Evolutionary conservation across 2,113 vertebrate species (phyloP).

Genomic region (Rhynchomys soricoides): DNA sequence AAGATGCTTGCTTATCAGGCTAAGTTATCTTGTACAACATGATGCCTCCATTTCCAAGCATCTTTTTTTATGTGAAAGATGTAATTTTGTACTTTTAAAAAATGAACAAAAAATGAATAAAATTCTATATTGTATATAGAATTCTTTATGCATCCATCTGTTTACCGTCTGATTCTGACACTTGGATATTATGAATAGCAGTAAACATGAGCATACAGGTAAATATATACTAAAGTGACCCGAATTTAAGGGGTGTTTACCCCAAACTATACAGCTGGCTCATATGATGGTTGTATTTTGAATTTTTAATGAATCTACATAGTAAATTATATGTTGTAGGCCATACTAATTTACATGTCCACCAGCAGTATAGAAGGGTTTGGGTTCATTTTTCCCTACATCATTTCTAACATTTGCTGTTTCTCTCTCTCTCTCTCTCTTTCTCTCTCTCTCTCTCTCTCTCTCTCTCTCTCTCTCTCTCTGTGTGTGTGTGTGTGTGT

Average conservation of each 20-base stretch:
- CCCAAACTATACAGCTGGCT: not conserved
- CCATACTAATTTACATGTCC: not conserved
- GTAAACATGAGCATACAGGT: not conserved
- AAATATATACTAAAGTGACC: not conserved
- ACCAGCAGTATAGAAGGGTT: not conserved
- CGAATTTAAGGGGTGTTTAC: not conserved
- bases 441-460: too few species aligned
- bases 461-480: too few species aligned
- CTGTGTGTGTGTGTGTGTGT: too few species aligned
- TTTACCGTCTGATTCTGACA: not conserved
- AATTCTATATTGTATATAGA: not conserved
- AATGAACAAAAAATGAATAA: not conserved
- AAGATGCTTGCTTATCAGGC: not conserved
- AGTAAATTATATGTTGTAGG: not conserved
- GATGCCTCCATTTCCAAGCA: not conserved
- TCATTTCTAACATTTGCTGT: not conserved
- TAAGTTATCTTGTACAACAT: not conserved
- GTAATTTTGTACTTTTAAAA: not conserved
- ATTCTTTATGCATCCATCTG: not conserved
- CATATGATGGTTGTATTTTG: not conserved
- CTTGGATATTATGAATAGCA: not conserved
- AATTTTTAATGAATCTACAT: not conserved
- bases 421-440: too few species aligned
- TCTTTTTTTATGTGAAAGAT: not conserved
- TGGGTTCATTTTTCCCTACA: not conserved